Base-by-base conservation (phyloP, 2,113 vertebrate genomes). In the Cinclus cinclus region DNA sequence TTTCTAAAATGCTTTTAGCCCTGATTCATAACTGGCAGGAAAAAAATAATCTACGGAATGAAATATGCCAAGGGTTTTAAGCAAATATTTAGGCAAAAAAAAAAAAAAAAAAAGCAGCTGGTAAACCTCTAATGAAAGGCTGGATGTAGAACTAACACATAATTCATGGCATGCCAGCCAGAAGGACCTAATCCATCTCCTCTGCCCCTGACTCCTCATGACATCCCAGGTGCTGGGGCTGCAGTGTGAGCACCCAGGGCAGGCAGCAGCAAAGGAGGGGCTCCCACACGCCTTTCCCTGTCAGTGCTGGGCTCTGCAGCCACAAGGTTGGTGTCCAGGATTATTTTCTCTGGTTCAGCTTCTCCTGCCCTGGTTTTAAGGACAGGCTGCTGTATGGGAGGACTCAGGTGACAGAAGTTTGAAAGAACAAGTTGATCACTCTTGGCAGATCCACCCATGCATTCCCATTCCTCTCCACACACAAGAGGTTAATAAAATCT, bases 41-140 rank as follows among this genome's bases (percentile, higher is more conserved):
- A 92, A 94, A 94, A 96, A 95, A 76, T 87, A 92, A 95, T 83
- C 86, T 90, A 90, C 42, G 60, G 89, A 87, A 89, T 95, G 93
- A 96, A 96, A 94, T 95, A 96, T 17, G 77, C 69, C 10, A 49
- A 71, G 65, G 68, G n/a, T 81, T 90, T 96, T 50, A 92, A 93
- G 95, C 94, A 97, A 97, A 97, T 96, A 96, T 94, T 96, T 97
- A 96, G 92, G 94, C 77, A 89, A 93, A 96, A 37, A 37, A 37
- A 37, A 37, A 37, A 37, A 37, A 37, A 37, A 37, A 37, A 37
- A 52, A 95, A 92, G 88, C 94, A 96, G 90, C 90, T 94, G 95
- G 92, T 93, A 94, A 94, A 96, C 89, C 95, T 96, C 95, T 90
- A 90, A 90, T 81, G 90, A 95, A 90, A 0, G 53, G 69, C 90